Percentiles rank a stretch among this genome's conserved stretches.
phyloP scores from a whole-genome alignment of 1,140 invertebrate genomes.

The Drosophila sucinea region DNA sequence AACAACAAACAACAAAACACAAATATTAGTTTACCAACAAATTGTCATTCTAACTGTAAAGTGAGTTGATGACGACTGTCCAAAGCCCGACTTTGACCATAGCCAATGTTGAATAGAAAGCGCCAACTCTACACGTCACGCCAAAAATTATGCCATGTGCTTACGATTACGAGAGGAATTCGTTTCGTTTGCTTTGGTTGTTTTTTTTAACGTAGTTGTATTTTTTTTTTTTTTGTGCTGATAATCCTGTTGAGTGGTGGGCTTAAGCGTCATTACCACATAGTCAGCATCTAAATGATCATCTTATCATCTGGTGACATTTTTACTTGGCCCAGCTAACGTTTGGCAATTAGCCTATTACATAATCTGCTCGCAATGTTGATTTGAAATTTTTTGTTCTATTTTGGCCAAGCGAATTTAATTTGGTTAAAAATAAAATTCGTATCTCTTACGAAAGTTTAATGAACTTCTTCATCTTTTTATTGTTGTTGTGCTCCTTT shows the following conservation, averaged over 20 bases:
- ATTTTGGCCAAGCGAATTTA: conserved; percentile 19
- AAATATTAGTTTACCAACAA: background rate
- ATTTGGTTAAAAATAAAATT: conserved; percentile 8
- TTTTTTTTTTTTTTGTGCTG: background rate
- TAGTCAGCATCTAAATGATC: background rate
- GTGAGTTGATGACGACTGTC: background rate
- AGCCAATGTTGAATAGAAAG: conserved; percentile 1
- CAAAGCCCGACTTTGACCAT: conserved; percentile 2
- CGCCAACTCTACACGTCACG: conserved; percentile 17
- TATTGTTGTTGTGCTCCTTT: background rate
- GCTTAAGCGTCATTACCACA: background rate
- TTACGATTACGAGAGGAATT: conserved; percentile 13
- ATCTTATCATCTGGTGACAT: conserved; percentile 5
- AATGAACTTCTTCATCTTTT: background rate
- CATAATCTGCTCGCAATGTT: conserved; percentile 9
- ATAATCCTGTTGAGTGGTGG: conserved; percentile 3
- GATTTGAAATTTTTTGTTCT: conserved; percentile 8
- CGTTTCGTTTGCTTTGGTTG: conserved; percentile 9
- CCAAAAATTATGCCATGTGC: conserved; percentile 19
- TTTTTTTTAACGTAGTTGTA: conserved; percentile 8
- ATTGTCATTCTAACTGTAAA: conserved; percentile 16
- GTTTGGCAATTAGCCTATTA: conserved; percentile 8
- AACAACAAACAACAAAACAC: background rate
- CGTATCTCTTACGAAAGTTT: conserved; percentile 10
- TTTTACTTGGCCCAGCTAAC: background rate